These are phyloP conservation scores for Pygoscelis adeliae DNA, from an alignment of 2,113 vertebrate genomes.

Conservation along the genomic window DNA sequence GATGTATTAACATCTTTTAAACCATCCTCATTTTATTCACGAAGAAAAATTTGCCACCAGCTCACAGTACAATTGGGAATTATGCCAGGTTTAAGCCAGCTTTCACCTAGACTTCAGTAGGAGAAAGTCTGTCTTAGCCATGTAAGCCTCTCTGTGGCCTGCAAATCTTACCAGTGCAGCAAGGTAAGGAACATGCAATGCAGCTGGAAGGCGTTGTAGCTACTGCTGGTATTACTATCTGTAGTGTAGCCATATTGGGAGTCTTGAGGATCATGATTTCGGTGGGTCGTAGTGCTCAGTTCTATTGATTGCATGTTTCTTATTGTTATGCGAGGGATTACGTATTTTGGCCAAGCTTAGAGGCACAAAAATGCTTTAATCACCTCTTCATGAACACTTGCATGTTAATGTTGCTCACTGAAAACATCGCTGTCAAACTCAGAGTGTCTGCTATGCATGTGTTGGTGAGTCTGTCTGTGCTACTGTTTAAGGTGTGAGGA, in stretches of 20 bases:
- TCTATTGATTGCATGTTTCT: neutral
- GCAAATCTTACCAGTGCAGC: neutral
- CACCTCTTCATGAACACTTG: neutral
- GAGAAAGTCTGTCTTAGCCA: neutral
- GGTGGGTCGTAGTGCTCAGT: neutral
- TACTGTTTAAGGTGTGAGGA: conserved; percentile 84
- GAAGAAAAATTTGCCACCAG: neutral
- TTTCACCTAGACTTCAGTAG: neutral
- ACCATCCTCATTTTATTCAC: neutral
- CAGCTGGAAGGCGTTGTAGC: neutral
- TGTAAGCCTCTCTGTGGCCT: neutral
- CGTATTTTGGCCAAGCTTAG: neutral
- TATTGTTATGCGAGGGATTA: neutral
- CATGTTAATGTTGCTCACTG: neutral
- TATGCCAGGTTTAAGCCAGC: neutral
- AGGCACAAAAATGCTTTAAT: neutral
- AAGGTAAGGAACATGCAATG: neutral
- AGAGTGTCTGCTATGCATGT: neutral
- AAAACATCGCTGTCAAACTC: neutral
- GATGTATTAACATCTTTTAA: neutral
- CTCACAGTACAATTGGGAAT: neutral
- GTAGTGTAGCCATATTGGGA: neutral
- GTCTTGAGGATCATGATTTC: neutral
- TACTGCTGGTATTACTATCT: neutral
- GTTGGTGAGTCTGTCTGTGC: neutral